These are phyloP conservation scores for Cosmia trapezina DNA, from an alignment of 2,888 invertebrate species.

Conservation along the genomic window DNA sequence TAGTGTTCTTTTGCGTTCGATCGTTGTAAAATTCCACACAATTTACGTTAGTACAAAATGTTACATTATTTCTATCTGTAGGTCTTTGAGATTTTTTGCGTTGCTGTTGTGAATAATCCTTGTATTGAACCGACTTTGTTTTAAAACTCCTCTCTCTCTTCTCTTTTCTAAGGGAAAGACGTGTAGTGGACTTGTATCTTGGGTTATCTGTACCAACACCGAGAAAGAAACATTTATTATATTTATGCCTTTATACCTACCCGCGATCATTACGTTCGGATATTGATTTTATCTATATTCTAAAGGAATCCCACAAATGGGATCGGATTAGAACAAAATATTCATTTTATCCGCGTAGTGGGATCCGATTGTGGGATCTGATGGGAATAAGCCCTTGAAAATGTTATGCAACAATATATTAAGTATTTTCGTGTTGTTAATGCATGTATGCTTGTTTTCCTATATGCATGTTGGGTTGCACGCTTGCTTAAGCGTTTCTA, in stretches of 20 bases:
- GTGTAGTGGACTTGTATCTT: slow-evolving; percentile 25
- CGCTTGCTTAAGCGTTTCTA: neutral
- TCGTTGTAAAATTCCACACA: slow-evolving; percentile 29
- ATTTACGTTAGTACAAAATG: slow-evolving; percentile 38
- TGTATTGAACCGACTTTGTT: slow-evolving; percentile 22
- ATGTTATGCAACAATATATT: neutral
- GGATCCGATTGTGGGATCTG: too few relatives aligned
- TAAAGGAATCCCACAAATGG: too few relatives aligned
- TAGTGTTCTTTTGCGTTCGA: neutral
- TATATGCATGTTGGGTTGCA: neutral
- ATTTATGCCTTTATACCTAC: neutral
- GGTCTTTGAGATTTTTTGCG: slow-evolving; percentile 19
- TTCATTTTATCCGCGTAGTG: too few relatives aligned
- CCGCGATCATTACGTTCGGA: too few relatives aligned
- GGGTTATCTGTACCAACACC: neutral
- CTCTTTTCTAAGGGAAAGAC: neutral
- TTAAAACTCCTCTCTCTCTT: neutral
- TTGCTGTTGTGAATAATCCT: slow-evolving; percentile 11
- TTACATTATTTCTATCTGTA: slow-evolving; percentile 33
- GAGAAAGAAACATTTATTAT: neutral
- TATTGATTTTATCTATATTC: too few relatives aligned
- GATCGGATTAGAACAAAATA: too few relatives aligned
- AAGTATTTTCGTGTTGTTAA: neutral
- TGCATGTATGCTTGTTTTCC: neutral
- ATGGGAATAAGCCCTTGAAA: too few relatives aligned